phyloP scores from a whole-genome alignment of 2,113 vertebrate species.

The Pelecanus crispus region DNA sequence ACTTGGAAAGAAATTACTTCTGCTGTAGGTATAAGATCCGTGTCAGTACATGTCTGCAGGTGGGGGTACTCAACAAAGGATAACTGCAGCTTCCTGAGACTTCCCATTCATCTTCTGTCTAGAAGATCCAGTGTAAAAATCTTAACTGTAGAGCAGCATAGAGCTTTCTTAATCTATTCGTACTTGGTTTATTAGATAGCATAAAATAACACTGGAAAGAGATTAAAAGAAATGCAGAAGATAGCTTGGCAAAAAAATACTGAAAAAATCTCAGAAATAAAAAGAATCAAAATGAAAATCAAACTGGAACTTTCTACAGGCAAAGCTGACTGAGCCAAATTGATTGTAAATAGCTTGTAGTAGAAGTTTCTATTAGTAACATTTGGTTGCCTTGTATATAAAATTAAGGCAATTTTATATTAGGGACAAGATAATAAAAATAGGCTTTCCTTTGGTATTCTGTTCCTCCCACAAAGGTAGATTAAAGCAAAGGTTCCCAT shows the following conservation, averaged over 20 bases:
- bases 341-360: neutral
- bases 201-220: neutral
- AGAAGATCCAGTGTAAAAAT: neutral
- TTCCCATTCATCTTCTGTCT: neutral
- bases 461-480: neutral
- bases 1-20: neutral
- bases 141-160: neutral
- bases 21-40: neutral
- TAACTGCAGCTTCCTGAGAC: neutral
- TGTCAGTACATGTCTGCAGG: neutral
- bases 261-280: neutral
- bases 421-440: neutral
- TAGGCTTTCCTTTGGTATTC: neutral
- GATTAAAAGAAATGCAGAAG: neutral
- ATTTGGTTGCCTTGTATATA: neutral
- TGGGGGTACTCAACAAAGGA: neutral
- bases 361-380: neutral
- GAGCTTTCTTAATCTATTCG: neutral
- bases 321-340: neutral
- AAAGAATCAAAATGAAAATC: neutral
- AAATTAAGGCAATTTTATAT: neutral
- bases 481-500: neutral
- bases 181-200: neutral
- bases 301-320: neutral
- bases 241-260: neutral